Percentiles rank a stretch among this genome's conserved stretches.
These are phyloP conservation scores for Lagodon rhomboides DNA, from an alignment of 2,797 vertebrate species.

Conservation along the genomic window DNA sequence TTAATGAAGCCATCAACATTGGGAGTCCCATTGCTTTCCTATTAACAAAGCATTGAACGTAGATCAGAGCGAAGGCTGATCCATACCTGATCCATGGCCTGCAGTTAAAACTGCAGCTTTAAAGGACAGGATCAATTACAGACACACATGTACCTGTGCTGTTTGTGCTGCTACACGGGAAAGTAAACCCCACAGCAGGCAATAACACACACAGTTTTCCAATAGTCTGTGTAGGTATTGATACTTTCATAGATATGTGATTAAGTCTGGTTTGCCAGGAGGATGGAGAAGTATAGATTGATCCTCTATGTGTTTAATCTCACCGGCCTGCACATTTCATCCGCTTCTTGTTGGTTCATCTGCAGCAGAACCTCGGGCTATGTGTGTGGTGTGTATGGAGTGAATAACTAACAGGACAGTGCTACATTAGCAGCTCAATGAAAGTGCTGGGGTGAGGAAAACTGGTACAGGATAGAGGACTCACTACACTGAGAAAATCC, in stretches of 20 bases:
- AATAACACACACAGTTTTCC: slow-evolving; percentile 21
- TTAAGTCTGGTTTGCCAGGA: slow-evolving; percentile 54
- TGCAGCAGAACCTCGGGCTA: slow-evolving; percentile 31
- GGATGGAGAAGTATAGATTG: slow-evolving; percentile 44
- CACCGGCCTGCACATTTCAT: slow-evolving; percentile 40
- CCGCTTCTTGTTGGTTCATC: slow-evolving; percentile 31
- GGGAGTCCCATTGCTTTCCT: slow-evolving; percentile 72
- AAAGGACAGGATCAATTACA: slow-evolving; percentile 60
- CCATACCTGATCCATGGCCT: slow-evolving; percentile 61
- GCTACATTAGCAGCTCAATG: not conserved
- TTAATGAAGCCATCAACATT: slow-evolving; percentile 80
- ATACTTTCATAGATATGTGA: slow-evolving; percentile 52
- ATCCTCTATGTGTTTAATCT: slow-evolving; percentile 42
- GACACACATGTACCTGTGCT: slow-evolving; percentile 35
- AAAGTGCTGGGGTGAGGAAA: not conserved
- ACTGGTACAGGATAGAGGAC: not conserved
- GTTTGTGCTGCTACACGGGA: not conserved
- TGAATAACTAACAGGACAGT: slow-evolving; percentile 11
- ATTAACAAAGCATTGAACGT: slow-evolving; percentile 69
- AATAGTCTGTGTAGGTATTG: slow-evolving; percentile 31
- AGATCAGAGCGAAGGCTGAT: slow-evolving; percentile 67
- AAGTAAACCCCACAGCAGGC: not conserved
- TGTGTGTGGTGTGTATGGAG: not conserved
- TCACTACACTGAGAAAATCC: not conserved
- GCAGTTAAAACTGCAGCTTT: slow-evolving; percentile 63